Evolutionary conservation across 2,888 invertebrate genomes (phyloP).

Genomic region (Agelastica alni): DNA sequence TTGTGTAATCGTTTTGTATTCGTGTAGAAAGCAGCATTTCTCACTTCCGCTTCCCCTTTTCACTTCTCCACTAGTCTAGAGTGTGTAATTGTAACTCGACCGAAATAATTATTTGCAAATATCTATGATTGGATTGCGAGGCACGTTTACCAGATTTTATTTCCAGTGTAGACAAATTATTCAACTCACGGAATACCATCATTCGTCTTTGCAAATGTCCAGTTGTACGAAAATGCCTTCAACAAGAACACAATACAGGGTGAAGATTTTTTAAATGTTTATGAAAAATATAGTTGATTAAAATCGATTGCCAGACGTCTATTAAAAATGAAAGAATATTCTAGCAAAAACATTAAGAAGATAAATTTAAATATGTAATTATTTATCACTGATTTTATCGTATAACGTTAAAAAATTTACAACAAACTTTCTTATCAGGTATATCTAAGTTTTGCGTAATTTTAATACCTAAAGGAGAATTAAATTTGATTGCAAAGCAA

Average conservation of each 20-base stretch:
- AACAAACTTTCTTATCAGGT: too few relatives aligned
- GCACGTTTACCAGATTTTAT: slow-evolving; percentile 51
- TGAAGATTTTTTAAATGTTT: too few relatives aligned
- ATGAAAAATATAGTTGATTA: too few relatives aligned
- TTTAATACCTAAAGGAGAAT: too few relatives aligned
- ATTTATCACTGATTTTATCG: too few relatives aligned
- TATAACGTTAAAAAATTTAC: too few relatives aligned
- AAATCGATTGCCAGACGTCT: too few relatives aligned
- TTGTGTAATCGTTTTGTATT: slow-evolving; percentile 17
- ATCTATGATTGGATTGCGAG: slow-evolving; percentile 46
- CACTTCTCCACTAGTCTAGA: slow-evolving; percentile 9
- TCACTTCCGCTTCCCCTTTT: slow-evolving; percentile 11
- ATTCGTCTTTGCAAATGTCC: slow-evolving; percentile 49
- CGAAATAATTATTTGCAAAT: slow-evolving; percentile 41
- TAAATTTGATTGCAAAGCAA: too few relatives aligned
- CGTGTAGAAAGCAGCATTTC: slow-evolving; percentile 16
- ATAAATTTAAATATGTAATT: too few relatives aligned
- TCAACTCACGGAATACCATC: slow-evolving; percentile 44
- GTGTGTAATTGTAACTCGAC: slow-evolving; percentile 30
- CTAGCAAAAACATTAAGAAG: too few relatives aligned
- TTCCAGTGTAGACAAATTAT: slow-evolving; percentile 47
- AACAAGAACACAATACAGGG: slow-evolving; percentile 33
- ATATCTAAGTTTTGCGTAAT: too few relatives aligned
- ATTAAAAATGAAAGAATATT: too few relatives aligned
- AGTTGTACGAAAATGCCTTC: slow-evolving; percentile 48